Percentiles rank a stretch among this genome's conserved stretches.
phyloP scores from a whole-genome alignment of 2,113 vertebrate genomes.

The Oncorhynchus masou region DNA sequence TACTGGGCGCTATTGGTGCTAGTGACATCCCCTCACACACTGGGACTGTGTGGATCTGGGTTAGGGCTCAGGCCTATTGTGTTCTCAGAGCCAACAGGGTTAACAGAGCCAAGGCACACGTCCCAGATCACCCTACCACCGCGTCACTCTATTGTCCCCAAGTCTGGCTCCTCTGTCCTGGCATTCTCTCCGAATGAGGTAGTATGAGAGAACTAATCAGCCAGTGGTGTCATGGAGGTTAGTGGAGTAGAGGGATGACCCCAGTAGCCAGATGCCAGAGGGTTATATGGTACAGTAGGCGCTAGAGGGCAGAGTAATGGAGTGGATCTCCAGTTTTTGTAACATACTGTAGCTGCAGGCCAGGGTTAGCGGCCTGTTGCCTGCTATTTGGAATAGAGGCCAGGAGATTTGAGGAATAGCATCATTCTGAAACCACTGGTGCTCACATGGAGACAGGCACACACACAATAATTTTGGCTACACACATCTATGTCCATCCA shows the following conservation, averaged over 20 bases:
- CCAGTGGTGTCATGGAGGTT: slow-evolving; percentile 27
- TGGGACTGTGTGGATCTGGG: slow-evolving; percentile 58
- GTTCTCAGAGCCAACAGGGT: slow-evolving; percentile 51
- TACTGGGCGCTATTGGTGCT: slow-evolving; percentile 35
- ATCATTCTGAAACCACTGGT: too few species aligned
- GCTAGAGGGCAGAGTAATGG: neutral
- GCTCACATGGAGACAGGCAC: neutral
- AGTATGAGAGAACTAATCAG: slow-evolving; percentile 39
- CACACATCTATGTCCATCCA: neutral
- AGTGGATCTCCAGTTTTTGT: too few species aligned
- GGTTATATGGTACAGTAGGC: neutral
- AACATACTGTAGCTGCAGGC: too few species aligned
- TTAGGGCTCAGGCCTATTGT: slow-evolving; percentile 59
- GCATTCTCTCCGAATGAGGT: slow-evolving; percentile 61
- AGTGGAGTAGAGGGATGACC: neutral
- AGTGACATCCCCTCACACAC: slow-evolving; percentile 65
- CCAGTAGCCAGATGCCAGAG: neutral
- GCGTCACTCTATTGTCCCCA: slow-evolving; percentile 60
- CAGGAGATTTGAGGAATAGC: too few species aligned
- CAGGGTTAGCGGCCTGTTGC: too few species aligned
- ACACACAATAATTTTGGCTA: neutral
- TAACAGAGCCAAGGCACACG: slow-evolving; percentile 42
- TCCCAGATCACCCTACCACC: slow-evolving; percentile 57
- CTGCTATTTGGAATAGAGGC: too few species aligned
- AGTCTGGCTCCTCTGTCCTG: slow-evolving; percentile 47